Evolutionary conservation across 2,113 vertebrate species (phyloP).

Genomic region (Dolichallabes microphthalmus): DNA sequence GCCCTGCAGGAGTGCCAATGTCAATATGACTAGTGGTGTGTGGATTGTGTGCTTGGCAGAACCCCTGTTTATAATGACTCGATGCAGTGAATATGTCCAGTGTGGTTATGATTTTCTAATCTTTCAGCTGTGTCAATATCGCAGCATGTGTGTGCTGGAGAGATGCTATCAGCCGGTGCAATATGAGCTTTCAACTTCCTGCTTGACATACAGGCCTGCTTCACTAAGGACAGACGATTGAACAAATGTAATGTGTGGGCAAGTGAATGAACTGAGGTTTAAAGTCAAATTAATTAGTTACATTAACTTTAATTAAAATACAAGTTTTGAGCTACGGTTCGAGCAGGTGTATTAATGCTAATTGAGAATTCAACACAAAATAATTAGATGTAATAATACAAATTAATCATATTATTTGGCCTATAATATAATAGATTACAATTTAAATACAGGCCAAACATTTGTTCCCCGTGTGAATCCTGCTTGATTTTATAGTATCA

Average conservation of each 20-base stretch:
- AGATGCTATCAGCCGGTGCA: conserved; percentile 55
- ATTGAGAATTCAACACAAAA: neutral
- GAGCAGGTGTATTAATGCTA: conserved; percentile 5
- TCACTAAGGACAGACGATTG: neutral
- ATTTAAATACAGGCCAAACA: neutral
- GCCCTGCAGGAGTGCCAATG: conserved; percentile 58
- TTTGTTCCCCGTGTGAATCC: neutral
- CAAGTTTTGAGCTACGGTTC: neutral
- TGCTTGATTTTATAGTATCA: neutral
- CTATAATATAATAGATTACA: neutral
- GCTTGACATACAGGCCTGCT: conserved; percentile 2
- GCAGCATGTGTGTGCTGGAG: conserved; percentile 45
- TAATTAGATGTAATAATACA: conserved; percentile 1
- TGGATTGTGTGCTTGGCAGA: conserved; percentile 65
- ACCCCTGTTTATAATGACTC: conserved; percentile 69
- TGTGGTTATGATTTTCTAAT: conserved; percentile 67
- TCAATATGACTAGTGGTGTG: conserved; percentile 63
- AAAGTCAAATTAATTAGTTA: neutral
- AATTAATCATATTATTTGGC: conserved; percentile 1
- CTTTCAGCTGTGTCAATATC: conserved; percentile 67
- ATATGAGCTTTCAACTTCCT: conserved; percentile 30
- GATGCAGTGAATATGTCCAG: conserved; percentile 67
- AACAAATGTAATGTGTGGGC: neutral
- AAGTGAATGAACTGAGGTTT: neutral
- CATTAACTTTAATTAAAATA: conserved; percentile 1